Evolutionary conservation across 2,113 vertebrate species (phyloP).

Genomic region (Seriola rivoliana): DNA sequence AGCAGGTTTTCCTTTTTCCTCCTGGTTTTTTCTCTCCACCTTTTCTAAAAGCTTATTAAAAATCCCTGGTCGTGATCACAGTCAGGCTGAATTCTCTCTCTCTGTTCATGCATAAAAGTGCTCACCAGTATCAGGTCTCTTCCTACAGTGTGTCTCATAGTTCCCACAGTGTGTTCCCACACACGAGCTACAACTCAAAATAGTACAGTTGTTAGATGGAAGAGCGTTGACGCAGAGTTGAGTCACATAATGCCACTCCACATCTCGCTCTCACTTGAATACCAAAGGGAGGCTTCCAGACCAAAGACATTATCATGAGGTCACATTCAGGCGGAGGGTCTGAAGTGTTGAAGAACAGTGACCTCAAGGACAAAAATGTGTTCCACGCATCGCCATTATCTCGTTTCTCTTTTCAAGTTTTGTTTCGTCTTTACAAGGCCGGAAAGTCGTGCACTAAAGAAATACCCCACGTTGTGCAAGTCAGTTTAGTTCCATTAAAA

Average conservation of each 20-base stretch:
- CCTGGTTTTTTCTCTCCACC: neutral
- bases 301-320: neutral
- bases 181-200: conserved; percentile 65
- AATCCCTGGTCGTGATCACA: conserved; percentile 25
- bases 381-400: neutral
- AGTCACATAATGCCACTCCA: conserved; percentile 66
- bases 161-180: conserved; percentile 64
- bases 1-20: neutral
- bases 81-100: conserved; percentile 5
- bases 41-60: conserved; percentile 9
- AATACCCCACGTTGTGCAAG: too few species aligned
- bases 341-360: neutral
- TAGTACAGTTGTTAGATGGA: conserved; percentile 60
- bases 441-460: neutral
- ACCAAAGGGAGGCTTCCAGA: conserved; percentile 22
- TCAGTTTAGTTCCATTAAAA: too few species aligned
- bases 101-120: conserved; percentile 30
- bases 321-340: neutral
- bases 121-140: conserved; percentile 39
- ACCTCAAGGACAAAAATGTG: neutral
- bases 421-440: neutral
- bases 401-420: neutral
- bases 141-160: conserved; percentile 57
- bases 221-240: conserved; percentile 74
- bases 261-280: conserved; percentile 38